Evolutionary conservation across 1,140 invertebrate genomes (phyloP).

Genomic region (Achatina immaculata): DNA sequence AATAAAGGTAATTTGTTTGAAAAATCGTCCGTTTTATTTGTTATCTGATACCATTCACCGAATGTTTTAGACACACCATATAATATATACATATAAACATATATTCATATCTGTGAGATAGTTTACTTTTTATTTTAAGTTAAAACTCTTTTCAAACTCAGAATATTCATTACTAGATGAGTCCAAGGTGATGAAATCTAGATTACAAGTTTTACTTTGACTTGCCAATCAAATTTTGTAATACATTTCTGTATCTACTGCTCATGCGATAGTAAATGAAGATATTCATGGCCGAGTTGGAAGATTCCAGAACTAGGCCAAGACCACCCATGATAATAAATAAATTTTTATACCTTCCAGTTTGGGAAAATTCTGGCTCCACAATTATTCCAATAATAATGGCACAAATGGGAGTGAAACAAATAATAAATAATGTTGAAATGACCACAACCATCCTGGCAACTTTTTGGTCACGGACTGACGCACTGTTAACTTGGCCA

Average conservation of each 20-base stretch:
- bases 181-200: neutral
- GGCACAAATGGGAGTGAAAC: neutral
- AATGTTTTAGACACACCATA: neutral
- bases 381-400: neutral
- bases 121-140: no score
- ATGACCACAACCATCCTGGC: neutral
- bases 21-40: no score
- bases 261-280: slow-evolving; percentile 1
- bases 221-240: neutral
- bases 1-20: no score
- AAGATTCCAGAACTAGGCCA: neutral
- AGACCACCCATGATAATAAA: neutral
- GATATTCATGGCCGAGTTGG: neutral
- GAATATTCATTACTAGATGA: neutral
- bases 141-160: no score
- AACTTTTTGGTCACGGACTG: neutral
- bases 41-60: no score
- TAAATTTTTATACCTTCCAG: neutral
- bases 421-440: neutral
- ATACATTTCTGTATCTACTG: neutral
- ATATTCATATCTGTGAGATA: no score
- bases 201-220: neutral
- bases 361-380: neutral
- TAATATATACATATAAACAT: no score
- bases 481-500: neutral